A percentile compares a stretch with the other conserved stretches of the same genome.
Conservation (phyloP, 2,113 vertebrate species). For the Cavia porcellus region DNA sequence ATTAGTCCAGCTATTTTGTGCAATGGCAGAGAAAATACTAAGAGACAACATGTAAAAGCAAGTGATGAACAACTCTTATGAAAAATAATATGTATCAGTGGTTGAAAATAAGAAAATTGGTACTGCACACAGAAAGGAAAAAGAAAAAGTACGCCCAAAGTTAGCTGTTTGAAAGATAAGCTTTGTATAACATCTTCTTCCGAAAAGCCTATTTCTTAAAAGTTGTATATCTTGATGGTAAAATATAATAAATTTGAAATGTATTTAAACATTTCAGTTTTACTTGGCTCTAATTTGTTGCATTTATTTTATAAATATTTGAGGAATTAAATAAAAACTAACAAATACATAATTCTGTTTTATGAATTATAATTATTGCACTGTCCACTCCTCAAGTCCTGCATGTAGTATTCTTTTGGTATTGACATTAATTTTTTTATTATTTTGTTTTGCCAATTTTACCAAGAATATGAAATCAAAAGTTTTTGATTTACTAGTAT, state of each 20-base stretch:
- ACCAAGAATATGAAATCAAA: neutral
- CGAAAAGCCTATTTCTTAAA: neutral
- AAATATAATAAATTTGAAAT: slow-evolving; percentile 1
- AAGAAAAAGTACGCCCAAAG: neutral
- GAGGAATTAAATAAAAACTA: slow-evolving; percentile 42
- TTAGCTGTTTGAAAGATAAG: neutral
- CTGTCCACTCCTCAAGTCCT: neutral
- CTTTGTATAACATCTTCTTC: neutral
- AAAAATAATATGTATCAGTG: neutral
- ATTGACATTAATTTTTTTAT: slow-evolving; percentile 8
- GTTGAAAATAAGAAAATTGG: neutral
- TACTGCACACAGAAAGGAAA: neutral
- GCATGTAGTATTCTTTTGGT: neutral
- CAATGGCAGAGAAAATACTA: slow-evolving; percentile 70
- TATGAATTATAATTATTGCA: neutral
- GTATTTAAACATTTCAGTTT: neutral
- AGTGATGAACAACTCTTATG: neutral
- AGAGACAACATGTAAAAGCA: slow-evolving; percentile 40
- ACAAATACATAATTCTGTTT: neutral
- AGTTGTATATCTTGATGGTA: neutral
- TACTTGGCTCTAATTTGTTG: neutral
- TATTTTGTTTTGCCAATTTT: neutral
- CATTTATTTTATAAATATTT: neutral
- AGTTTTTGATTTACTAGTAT: slow-evolving; percentile 11
- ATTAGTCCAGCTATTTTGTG: slow-evolving; percentile 86